phyloP scores from a whole-genome alignment of 2,888 invertebrate genomes.

The Muschampia staudingeri region DNA sequence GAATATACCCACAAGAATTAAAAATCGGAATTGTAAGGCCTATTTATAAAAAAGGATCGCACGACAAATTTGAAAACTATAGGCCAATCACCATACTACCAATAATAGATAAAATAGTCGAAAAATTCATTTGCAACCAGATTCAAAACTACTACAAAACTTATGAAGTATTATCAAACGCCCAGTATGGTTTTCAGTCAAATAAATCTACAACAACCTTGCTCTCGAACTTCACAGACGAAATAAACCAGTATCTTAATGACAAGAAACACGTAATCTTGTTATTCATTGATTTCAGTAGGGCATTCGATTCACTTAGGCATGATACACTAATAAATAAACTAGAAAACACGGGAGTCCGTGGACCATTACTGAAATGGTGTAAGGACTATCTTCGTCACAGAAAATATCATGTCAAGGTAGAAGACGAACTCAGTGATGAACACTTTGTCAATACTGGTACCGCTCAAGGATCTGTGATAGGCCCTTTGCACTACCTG shows the following conservation, averaged over 20 bases:
- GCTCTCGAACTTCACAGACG: conserved; percentile 40
- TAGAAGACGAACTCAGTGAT: no score
- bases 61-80: conserved; percentile 43
- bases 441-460: no score
- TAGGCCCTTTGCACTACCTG: no score
- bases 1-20: conserved; percentile 47
- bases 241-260: conserved; percentile 49
- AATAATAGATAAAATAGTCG: conserved; percentile 48
- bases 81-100: conserved; percentile 60
- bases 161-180: conserved; percentile 6
- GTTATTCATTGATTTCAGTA: conserved; percentile 59
- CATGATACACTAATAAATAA: conserved; percentile 49
- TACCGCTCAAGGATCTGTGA: no score
- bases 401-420: no score
- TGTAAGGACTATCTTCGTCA: no score
- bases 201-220: conserved; percentile 63
- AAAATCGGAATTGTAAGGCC: conserved; percentile 58
- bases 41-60: conserved; percentile 52
- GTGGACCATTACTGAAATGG: no score
- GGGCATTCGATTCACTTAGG: conserved; percentile 57
- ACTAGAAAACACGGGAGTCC: conserved; percentile 46
- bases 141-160: conserved; percentile 41
- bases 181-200: not conserved
- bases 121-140: conserved; percentile 49
- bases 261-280: conserved; percentile 54